Percentiles rank a stretch among this genome's conserved stretches.
phyloP scores from a whole-genome alignment of 2,113 vertebrate genomes.

The Shinisaurus crocodilurus region DNA sequence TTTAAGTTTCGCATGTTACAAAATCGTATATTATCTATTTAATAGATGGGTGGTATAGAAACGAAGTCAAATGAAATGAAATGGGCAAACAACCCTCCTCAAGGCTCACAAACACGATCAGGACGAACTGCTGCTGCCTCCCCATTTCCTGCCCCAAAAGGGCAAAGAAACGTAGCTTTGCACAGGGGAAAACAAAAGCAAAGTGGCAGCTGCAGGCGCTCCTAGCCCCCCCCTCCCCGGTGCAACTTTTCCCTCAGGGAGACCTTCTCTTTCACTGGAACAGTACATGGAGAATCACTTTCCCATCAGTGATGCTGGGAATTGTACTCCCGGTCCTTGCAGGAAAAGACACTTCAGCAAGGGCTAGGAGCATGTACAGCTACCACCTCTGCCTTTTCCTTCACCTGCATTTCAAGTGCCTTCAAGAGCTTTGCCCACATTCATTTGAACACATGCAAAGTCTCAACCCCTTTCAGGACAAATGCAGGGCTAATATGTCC shows the following conservation, averaged over 20 bases:
- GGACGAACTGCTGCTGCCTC: no score
- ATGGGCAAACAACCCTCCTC: no score
- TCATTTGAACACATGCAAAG: background rate
- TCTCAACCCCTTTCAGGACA: background rate
- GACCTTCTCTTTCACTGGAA: background rate
- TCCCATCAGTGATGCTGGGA: background rate
- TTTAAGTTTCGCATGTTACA: no score
- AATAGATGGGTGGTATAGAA: no score
- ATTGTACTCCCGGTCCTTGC: background rate
- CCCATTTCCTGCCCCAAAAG: no score
- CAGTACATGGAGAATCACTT: background rate
- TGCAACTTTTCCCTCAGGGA: background rate
- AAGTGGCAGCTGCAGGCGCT: background rate
- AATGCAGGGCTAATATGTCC: background rate
- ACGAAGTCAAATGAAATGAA: no score
- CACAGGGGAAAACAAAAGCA: background rate
- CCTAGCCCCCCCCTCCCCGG: no score
- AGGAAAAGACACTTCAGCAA: background rate
- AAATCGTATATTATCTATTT: no score
- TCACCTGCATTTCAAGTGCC: background rate
- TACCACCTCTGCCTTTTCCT: background rate
- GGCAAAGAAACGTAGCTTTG: no score
- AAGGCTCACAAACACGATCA: no score
- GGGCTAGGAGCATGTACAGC: no score
- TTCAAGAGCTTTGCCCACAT: background rate